These are phyloP conservation scores for Luperina nickerlii DNA, from an alignment of 2,888 invertebrate species.

Conservation along the genomic window DNA sequence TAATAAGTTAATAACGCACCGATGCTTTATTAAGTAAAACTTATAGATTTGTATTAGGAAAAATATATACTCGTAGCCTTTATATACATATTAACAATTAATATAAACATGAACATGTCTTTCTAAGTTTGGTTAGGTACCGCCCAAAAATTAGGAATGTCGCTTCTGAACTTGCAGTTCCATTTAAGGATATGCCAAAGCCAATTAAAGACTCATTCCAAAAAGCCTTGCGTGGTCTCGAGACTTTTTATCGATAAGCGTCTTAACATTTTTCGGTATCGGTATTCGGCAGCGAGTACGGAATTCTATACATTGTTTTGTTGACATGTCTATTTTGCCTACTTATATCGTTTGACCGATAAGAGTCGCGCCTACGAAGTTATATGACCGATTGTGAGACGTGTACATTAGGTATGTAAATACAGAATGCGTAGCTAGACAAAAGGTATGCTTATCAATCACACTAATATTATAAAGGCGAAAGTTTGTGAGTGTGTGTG, in stretches of 20 bases:
- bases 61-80: not conserved
- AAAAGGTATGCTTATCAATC: too few species aligned
- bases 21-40: slow-evolving; percentile 45
- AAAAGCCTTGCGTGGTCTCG: slow-evolving; percentile 3
- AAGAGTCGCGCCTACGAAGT: slow-evolving; percentile 23
- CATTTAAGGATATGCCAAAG: slow-evolving; percentile 17
- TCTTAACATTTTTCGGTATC: not conserved
- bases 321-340: slow-evolving; percentile 24
- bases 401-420: not conserved
- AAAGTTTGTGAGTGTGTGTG: too few species aligned
- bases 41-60: slow-evolving; percentile 18
- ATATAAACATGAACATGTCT: not conserved
- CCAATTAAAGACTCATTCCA: slow-evolving; percentile 25
- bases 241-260: slow-evolving; percentile 24
- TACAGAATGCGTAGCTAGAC: not conserved
- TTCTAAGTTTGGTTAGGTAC: slow-evolving; percentile 2
- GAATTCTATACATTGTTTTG: slow-evolving; percentile 15
- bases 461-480: too few species aligned
- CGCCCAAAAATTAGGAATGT: slow-evolving; percentile 28
- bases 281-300: slow-evolving; percentile 12
- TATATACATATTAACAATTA: too few species aligned
- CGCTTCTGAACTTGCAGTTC: slow-evolving; percentile 1
- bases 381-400: slow-evolving; percentile 28
- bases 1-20: slow-evolving; percentile 24
- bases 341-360: slow-evolving; percentile 36